Evolutionary conservation across 2,797 vertebrate species (phyloP), one percentile per base, ranked within the genome.

Genomic region (Ctenosaura bakeri): DNA sequence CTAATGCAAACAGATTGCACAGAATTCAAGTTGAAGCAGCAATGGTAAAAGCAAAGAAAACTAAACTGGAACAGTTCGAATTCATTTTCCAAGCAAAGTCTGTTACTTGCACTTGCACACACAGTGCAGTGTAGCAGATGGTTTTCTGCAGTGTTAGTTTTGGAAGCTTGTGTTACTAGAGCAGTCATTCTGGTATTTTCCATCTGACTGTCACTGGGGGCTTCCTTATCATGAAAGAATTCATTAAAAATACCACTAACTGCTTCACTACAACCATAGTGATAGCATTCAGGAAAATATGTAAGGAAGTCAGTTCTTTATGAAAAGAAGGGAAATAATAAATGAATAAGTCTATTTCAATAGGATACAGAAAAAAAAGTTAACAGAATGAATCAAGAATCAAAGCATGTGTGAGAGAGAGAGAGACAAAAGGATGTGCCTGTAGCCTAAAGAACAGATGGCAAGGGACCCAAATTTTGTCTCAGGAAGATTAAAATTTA

Each of bases 331-430:
- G 20, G 69, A 90, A 76, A 78, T 26, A 84, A 69, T 69, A 69
- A 69, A 62, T 62, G 20, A 62, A 32, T 66, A 66, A 32, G 24
- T 52, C 46, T 13, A 29, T 42, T 56, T 52, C 66, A 90, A 86
- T 80, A 79, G 59, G 42, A 59, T 79, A 59, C 46, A 86, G 77
- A 66, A 87, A 42, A 16, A 76, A 42, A 16, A 76, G 62, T 64
- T 82, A 82, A 86, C 85, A 86, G 89, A 90, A 90, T 69, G 78
- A 76, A 9, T 87, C 69, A 76, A 66, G 77, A 86, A 87, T 22
- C 14, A 87, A 87, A 82, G 24, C 42, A 82, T 90, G 69, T 90
- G 85, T 56, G 84, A 10, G 54, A 82, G 56, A 50, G 42, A 82
- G 54, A 52, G 42, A 46, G 42, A 46, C 42, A 87, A 87, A 83